Conservation (phyloP, 2,113 vertebrate species). For the human region GRCh38 chr6:91222001-91222500, state of each 20-base stretch:
- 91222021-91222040: background rate
- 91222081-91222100: background rate
- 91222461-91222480: background rate
- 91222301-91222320: constrained; percentile 39
- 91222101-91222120: background rate
- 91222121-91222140: background rate
- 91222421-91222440: background rate
- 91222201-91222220: constrained; percentile 5
- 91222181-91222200: constrained; percentile 21
- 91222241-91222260: background rate
- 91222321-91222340: constrained; percentile 31
- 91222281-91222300: constrained; percentile 41
- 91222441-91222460: constrained; percentile 46
- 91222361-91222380: constrained; percentile 29
- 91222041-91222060: background rate
- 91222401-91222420: constrained; percentile 1
- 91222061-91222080: background rate
- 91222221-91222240: background rate
- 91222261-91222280: constrained; percentile 49
- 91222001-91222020: background rate
- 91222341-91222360: constrained; percentile 61
- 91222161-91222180: background rate
- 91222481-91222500: background rate
- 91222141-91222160: background rate
- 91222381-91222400: constrained; percentile 50